A percentile compares a stretch with the other conserved stretches of the same genome.
phyloP scores from a whole-genome alignment of 30 jellyfish, hydroid and myxozoan species.

The Cassiopea xamachana region DNA sequence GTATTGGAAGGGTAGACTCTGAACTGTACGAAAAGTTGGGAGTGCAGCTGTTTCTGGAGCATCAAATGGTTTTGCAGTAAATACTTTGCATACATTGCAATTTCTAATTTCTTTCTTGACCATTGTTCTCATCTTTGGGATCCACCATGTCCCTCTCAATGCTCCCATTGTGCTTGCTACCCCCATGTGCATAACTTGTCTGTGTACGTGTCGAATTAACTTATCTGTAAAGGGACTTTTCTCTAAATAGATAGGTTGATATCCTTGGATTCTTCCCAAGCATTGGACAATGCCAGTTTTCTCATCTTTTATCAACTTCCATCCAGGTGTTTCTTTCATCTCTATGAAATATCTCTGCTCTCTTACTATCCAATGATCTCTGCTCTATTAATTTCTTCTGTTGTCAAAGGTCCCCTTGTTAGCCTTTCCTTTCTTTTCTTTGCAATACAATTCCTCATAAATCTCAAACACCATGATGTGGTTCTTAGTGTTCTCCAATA shows the following conservation, averaged over 20 bases:
- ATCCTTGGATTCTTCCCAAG: background rate
- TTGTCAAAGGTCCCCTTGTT: slow-evolving; percentile 43
- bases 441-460: slow-evolving; percentile 25
- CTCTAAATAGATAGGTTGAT: background rate
- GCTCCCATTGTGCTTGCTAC: background rate
- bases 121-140: slow-evolving; percentile 13
- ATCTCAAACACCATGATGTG: slow-evolving; percentile 51
- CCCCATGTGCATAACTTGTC: background rate
- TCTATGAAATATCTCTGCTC: background rate
- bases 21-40: slow-evolving; percentile 9
- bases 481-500: slow-evolving; percentile 54
- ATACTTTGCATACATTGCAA: slow-evolving; percentile 31
- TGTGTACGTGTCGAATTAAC: background rate
- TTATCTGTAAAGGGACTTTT: background rate
- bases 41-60: slow-evolving; percentile 26
- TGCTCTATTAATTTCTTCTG: slow-evolving; percentile 10
- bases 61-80: slow-evolving; percentile 18
- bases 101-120: slow-evolving; percentile 3
- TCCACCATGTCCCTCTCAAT: slow-evolving; percentile 9
- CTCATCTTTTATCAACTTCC: background rate
- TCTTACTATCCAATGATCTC: slow-evolving; percentile 26
- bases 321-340: background rate
- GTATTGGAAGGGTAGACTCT: slow-evolving; percentile 5
- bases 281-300: background rate
- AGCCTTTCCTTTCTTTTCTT: slow-evolving; percentile 36